Evolutionary conservation across 1,140 invertebrate species (phyloP), one percentile per base, ranked within the genome.

Genomic region (Drosophila leontia): DNA sequence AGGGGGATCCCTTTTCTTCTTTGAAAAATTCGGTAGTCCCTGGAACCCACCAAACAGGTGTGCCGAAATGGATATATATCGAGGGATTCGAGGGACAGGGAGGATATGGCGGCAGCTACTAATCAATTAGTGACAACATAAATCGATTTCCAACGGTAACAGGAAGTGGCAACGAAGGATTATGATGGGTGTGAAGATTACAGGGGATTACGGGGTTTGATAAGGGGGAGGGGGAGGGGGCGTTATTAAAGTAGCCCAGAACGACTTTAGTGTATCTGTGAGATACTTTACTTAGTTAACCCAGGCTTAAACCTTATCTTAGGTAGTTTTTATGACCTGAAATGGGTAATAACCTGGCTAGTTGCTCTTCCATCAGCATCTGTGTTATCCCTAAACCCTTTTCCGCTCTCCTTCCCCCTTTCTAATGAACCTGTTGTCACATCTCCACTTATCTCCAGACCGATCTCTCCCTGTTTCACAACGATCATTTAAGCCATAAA

Each of bases 21-120:
- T 44, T 15, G 37, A 9, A n/a, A 15, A 55, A 29, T 75, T 76
- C 13, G 59, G 51, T 59, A 65, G 75, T 61, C 42, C 23, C 15
- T 15, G 45, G 45, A 13, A 48, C 45, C 45, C 37, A 32, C 35
- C 74, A 64, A 69, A 82, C 82, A 87, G 82, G 83, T 87, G 83
- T 80, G 83, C 64, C 67, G 37, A 53, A 85, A 75, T 85, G 79
- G 44, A 87, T 75, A 81, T 67, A 61, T 71, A 77, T 74, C 71
- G 7, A 12, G 32, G 8, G 35, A 19, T 29, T 5, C n/a, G n/a
- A n/a, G 13, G 45, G 19, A 41, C 23, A 55, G 26, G 41, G 29
- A 42, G 35, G 57, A 13, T 7, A 34, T 34, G 17, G 32, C 50
- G 37, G 51, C 35, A 29, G 29, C 29, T 48, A 63, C 68, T 80